phyloP scores from a whole-genome alignment of 2,113 vertebrate species.

The Strix uralensis region DNA sequence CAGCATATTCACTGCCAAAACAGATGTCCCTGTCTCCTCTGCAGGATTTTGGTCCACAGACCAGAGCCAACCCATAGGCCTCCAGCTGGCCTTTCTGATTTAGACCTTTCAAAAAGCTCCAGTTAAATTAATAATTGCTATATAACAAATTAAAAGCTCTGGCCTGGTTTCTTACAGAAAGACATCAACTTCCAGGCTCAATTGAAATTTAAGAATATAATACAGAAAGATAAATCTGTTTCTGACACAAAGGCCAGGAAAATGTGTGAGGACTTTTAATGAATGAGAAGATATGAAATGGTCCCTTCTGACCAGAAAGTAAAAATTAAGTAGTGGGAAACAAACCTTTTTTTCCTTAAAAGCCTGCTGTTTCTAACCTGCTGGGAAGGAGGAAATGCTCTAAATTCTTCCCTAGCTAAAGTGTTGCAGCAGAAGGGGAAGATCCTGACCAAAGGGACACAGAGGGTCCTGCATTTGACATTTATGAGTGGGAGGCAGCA shows the following conservation, averaged over 20 bases:
- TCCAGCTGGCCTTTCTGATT: not conserved
- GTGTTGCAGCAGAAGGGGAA: constrained; percentile 16
- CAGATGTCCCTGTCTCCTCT: not conserved
- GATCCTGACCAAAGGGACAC: not conserved
- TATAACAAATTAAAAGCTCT: not conserved
- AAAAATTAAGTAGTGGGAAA: not conserved
- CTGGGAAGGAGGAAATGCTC: constrained; percentile 44
- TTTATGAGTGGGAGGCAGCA: constrained; percentile 47
- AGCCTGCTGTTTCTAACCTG: constrained; percentile 32
- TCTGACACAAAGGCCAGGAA: not conserved
- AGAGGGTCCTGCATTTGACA: not conserved
- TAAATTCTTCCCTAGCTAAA: constrained; percentile 42
- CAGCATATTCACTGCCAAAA: not conserved
- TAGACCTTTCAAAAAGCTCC: not conserved
- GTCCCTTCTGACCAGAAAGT: not conserved
- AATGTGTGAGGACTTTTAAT: not conserved
- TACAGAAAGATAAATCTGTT: not conserved
- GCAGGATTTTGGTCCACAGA: not conserved
- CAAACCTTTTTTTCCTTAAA: not conserved
- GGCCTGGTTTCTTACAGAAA: not conserved
- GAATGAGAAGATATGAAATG: not conserved
- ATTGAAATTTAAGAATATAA: not conserved
- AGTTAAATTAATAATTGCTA: not conserved
- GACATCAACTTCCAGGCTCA: not conserved
- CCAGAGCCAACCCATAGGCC: not conserved